Evolutionary conservation across 2,888 invertebrate genomes (phyloP).

Genomic region (Amphimallon solstitiale): DNA sequence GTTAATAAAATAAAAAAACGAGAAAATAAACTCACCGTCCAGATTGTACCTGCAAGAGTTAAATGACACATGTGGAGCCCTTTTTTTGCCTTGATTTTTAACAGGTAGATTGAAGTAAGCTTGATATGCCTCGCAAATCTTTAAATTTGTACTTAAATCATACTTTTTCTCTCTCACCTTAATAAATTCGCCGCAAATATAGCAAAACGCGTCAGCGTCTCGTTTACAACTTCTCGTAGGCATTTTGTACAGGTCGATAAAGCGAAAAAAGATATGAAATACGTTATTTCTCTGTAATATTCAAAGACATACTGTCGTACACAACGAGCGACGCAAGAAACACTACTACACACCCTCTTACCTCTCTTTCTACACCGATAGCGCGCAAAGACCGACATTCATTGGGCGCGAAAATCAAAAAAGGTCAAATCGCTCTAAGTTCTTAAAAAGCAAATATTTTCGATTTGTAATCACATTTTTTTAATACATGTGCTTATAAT

Average conservation of each 20-base stretch:
- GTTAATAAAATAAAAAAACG: too few relatives aligned
- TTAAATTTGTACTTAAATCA: not conserved
- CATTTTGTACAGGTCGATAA: not conserved
- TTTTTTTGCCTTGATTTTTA: not conserved
- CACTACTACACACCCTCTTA: not conserved
- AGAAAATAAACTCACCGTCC: not conserved
- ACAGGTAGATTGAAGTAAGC: not conserved
- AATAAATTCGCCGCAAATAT: not conserved
- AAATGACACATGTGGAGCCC: not conserved
- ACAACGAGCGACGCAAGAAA: too few relatives aligned
- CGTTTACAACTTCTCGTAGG: not conserved
- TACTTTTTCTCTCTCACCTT: not conserved
- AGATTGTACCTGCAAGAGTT: not conserved
- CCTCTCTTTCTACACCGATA: not conserved
- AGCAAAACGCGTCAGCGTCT: not conserved
- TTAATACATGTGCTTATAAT: too few relatives aligned
- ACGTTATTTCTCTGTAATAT: not conserved
- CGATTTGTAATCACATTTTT: too few relatives aligned
- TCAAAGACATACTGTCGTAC: not conserved
- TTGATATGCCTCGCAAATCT: not conserved
- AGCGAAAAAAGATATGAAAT: not conserved
- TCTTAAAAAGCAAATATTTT: too few relatives aligned
- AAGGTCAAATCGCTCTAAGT: too few relatives aligned
- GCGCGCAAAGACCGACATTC: too few relatives aligned
- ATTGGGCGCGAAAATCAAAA: too few relatives aligned